Conservation (phyloP, 2,797 vertebrate species). For the Thalassophryne amazonica region DNA sequence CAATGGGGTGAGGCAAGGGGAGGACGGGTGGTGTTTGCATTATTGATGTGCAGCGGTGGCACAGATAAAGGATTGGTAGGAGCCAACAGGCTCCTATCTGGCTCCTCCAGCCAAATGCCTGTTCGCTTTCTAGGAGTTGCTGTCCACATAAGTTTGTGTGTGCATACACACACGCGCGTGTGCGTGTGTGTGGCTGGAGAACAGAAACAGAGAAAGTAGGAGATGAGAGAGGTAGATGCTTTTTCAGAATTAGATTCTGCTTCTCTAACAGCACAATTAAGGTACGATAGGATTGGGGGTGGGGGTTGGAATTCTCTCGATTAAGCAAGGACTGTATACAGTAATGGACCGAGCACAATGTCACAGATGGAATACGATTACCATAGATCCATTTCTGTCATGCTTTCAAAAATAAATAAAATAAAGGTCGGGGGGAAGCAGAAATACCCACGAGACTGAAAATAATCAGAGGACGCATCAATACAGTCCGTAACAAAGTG, state of each 20-base stretch:
- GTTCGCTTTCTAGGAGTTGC: constrained; percentile 72
- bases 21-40: constrained; percentile 53
- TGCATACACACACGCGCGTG: constrained; percentile 7
- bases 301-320: constrained; percentile 27
- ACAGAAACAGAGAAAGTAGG: constrained; percentile 48
- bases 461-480: constrained; percentile 69
- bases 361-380: constrained; percentile 77
- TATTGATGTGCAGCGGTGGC: constrained; percentile 77
- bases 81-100: constrained; percentile 76
- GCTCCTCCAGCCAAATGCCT: constrained; percentile 71
- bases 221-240: constrained; percentile 57
- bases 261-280: constrained; percentile 72
- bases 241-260: constrained; percentile 74
- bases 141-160: constrained; percentile 52
- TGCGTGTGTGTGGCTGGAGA: constrained; percentile 30
- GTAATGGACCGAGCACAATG: constrained; percentile 64
- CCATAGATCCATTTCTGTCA: constrained; percentile 76
- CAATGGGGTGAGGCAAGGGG: constrained; percentile 16
- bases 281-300: constrained; percentile 36
- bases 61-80: constrained; percentile 77
- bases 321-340: constrained; percentile 51
- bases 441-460: constrained; percentile 46
- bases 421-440: constrained; percentile 11
- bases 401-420: constrained; percentile 46
- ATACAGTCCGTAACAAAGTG: constrained; percentile 64